phyloP scores from a whole-genome alignment of 1,140 invertebrate species.

The Papilio polyxenes region DNA sequence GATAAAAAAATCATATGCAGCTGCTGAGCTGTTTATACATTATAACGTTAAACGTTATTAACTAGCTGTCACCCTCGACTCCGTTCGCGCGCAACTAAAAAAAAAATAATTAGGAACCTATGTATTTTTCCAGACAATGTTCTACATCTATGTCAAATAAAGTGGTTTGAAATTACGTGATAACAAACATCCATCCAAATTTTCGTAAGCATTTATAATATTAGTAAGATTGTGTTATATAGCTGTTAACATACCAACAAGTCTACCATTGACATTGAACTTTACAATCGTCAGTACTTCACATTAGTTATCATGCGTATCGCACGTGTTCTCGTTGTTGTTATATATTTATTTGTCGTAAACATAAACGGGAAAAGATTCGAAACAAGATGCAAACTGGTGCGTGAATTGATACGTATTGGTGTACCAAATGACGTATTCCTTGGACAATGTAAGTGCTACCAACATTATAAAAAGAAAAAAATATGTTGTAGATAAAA shows the following conservation, averaged over 20 bases:
- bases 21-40: no score
- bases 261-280: conserved; percentile 22
- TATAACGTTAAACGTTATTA: no score
- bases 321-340: conserved; percentile 48
- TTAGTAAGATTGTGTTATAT: conserved; percentile 3
- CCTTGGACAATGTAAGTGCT: conserved; percentile 66
- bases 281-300: conserved; percentile 18
- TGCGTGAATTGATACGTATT: conserved; percentile 58
- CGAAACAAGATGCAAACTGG: conserved; percentile 64
- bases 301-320: conserved; percentile 45
- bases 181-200: no score
- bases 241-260: conserved; percentile 7
- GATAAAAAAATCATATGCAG: no score
- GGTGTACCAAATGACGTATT: conserved; percentile 60
- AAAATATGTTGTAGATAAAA: no score
- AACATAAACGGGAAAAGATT: conserved; percentile 47
- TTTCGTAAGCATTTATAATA: no score
- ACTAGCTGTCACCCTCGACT: no score
- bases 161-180: no score
- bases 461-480: neutral
- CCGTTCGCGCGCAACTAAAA: no score
- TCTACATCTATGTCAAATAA: no score
- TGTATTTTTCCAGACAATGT: no score
- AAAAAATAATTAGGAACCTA: no score
- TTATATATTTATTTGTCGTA: conserved; percentile 41